Base-by-base conservation (phyloP, 2,888 invertebrate genomes). In the Molanna angustata region DNA sequence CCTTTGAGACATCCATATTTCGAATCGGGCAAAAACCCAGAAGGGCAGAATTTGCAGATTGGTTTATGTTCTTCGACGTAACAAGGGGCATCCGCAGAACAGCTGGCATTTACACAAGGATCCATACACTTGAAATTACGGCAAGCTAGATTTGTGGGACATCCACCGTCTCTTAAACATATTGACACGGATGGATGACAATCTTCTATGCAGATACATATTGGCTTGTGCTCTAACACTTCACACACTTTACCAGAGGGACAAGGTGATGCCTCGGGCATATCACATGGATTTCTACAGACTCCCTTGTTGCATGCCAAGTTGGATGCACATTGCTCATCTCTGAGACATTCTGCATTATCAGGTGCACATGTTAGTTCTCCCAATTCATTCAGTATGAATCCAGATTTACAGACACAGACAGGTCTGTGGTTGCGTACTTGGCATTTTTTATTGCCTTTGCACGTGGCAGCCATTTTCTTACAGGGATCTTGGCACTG, bases 1-100 rank as follows among this genome's bases (percentile, higher is more conserved):
- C 94, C 93, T 93, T 92, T 90, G 79, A 90, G 85, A 83, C 94
- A 94, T 88, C 93, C 93, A 80, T 88, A 88, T 82, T 86, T 86
- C 71, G 89, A 84, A 79, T 94, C 92, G 74, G 90, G 87, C 79
- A 86, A 86, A 83, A 88, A 94, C 80, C 93, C 94, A 75, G 84
- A 83, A 69, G 94, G 92, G 82, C 94, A 94, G 84, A 90, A 92
- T 85, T 92, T 91, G 88, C 94, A 94, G 74, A 90, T 86, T 65
- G 94, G 89, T 79, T 88, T 90, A 80, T 94, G 94, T 75, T 93
- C 90, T 83, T 93, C 91, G 66, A 93, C 93, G 76, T 87, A 88
- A 80, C 94, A 94, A 66, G 94, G 93, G 63, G 90, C 87, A 69
- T 85, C 84, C 65, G 83, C 81, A 66, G 89, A 88, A 76, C 93